These are phyloP conservation scores for Microctonus brassicae DNA, from an alignment of 2,888 invertebrate species.

Conservation along the genomic window DNA sequence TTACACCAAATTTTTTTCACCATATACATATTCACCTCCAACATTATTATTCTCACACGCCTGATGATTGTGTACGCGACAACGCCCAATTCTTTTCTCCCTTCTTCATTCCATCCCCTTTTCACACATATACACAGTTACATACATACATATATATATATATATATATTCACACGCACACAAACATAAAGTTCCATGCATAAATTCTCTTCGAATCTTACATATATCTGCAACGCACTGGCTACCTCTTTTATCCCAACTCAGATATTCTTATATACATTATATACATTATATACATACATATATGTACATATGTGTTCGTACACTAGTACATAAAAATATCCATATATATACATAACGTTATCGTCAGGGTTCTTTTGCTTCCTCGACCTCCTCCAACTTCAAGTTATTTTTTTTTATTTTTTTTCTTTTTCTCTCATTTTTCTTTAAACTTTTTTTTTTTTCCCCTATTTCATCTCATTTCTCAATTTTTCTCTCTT, in stretches of 20 bases:
- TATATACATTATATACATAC: too few species aligned
- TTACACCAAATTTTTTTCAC: too few species aligned
- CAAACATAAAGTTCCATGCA: background rate
- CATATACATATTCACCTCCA: slow-evolving; percentile 4
- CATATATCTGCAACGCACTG: background rate
- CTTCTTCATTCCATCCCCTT: background rate
- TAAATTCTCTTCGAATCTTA: background rate
- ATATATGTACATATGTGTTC: background rate
- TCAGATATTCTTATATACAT: background rate
- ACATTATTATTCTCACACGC: slow-evolving; percentile 21
- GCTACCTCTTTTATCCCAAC: background rate
- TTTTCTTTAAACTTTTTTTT: too few species aligned
- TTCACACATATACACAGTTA: too few species aligned
- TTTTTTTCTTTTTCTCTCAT: too few species aligned
- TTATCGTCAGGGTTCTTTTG: slow-evolving; percentile 13
- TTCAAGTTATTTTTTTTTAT: too few species aligned
- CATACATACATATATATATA: too few species aligned
- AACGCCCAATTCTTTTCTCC: slow-evolving; percentile 2
- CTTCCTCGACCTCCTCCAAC: too few species aligned
- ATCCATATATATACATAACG: background rate
- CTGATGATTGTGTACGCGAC: slow-evolving; percentile 15
- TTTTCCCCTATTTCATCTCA: too few species aligned
- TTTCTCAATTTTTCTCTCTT: too few species aligned
- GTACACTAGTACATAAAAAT: background rate
- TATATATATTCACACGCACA: slow-evolving; percentile 15